Evolutionary conservation across 2,113 vertebrate species (phyloP).

Genomic region (Melanostigma gelatinosum): DNA sequence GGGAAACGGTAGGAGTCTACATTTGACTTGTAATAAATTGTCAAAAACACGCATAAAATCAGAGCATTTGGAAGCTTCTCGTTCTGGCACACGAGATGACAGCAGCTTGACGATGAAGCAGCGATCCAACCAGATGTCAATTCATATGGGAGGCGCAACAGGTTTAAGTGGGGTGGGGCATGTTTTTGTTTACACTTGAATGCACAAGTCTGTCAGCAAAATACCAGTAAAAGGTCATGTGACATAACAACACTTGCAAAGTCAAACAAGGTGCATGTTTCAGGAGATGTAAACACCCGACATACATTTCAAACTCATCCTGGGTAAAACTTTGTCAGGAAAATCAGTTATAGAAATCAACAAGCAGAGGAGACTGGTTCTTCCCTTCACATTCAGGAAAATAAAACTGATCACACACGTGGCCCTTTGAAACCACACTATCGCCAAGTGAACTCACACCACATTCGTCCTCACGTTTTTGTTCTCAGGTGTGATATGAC

Average conservation of each 20-base stretch:
- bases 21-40: not conserved
- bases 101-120: not conserved
- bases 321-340: not conserved
- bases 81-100: not conserved
- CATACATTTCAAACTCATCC: not conserved
- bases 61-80: not conserved
- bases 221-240: not conserved
- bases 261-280: not conserved
- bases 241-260: not conserved
- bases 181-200: not conserved
- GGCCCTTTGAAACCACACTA: constrained; percentile 21
- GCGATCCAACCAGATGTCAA: not conserved
- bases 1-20: not conserved
- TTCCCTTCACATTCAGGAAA: not conserved
- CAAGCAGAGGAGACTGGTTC: not conserved
- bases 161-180: too few species aligned
- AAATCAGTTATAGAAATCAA: not conserved
- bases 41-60: not conserved
- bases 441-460: constrained; percentile 10
- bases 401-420: not conserved
- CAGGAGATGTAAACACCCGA: not conserved
- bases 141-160: not conserved
- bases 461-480: constrained; percentile 7
- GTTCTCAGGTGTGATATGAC: constrained; percentile 34
- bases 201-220: too few species aligned